Conservation (phyloP, 2,797 vertebrate genomes). For the Buceros bicornis region DNA sequence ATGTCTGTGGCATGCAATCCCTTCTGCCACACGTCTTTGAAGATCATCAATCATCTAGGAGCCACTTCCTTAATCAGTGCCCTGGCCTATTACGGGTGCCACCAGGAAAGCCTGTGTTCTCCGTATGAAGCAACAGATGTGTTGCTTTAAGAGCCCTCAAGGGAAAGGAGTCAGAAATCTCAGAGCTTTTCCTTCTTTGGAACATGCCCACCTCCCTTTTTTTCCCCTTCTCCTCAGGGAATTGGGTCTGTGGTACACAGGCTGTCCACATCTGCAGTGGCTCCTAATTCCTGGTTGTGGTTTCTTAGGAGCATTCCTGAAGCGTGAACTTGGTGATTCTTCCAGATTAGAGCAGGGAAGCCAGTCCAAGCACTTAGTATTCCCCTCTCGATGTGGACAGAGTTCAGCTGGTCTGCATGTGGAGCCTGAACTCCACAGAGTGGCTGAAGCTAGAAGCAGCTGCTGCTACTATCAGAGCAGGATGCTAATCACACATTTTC, state of each 20-base stretch:
- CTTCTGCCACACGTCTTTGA: not conserved
- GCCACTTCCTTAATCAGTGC: not conserved
- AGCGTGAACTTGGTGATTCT: not conserved
- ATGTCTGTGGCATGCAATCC: not conserved
- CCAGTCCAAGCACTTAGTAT: not conserved
- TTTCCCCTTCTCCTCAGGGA: not conserved
- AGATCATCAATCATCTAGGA: not conserved
- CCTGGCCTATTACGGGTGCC: not conserved
- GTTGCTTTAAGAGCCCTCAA: not conserved
- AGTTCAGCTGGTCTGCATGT: conserved; percentile 4
- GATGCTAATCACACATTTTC: conserved; percentile 27
- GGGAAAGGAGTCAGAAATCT: not conserved
- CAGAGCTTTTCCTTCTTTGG: not conserved
- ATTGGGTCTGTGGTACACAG: not conserved
- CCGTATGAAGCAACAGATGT: not conserved
- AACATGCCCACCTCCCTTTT: not conserved
- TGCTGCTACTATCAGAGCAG: not conserved
- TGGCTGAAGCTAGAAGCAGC: not conserved
- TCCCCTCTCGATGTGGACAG: not conserved
- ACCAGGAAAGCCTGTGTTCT: not conserved
- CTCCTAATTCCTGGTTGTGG: conserved; percentile 15
- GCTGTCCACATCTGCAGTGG: conserved; percentile 1
- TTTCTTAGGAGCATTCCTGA: conserved; percentile 9
- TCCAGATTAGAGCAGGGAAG: conserved; percentile 1
- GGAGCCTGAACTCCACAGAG: not conserved